Evolutionary conservation across 92 coral and sea anemone species (phyloP), one percentile per base, ranked within the genome.

Genomic region (Actinernus sp.): DNA sequence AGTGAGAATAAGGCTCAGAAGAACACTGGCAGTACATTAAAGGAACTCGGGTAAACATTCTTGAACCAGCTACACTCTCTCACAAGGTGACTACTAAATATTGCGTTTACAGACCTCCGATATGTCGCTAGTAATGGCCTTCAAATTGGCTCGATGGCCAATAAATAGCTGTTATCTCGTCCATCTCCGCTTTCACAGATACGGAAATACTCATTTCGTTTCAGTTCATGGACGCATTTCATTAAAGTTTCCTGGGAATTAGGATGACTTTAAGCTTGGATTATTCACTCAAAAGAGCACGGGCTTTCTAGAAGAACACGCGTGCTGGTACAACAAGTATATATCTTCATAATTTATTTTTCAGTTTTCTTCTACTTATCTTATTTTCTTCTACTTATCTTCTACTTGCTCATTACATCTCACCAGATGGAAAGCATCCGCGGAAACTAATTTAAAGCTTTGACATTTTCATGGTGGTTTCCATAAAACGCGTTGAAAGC

Each of bases 101-200:
- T 72, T 78, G 64, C 47, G 75, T 75, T 78, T 71, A 85, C 88
- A 85, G 91, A 89, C 91, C 96, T 85, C 96, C 91, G 88, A 62
- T 61, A 68, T 45, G 47, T 58, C 22, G 31, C 5, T 8, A 73
- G 47, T 72, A 89, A 84, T 79, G 78, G 75, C 56, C 20, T 41
- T 47, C 55, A 63, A 65, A 64, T 73, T 81, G 79, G 68, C 59
- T 63, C 67, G 85, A 89, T 89, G 56, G 85, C 85, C 96, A 89
- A 67, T 69, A 79, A 79, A 89, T 71, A 64, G 76, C 17, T 43
- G 61, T 89, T 89, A 89, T 89, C 96, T 40, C 23, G 68, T 8
- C 70, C 69, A 89, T 89, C 92, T 61, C 49, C 90, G 85, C 70
- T 81, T 74, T 74, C 80, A 60, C 1, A 68, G 80, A 76, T 81